Percentiles rank a stretch among this genome's conserved stretches.
phyloP scores from a whole-genome alignment of 2,113 vertebrate genomes.

The Sarotherodon lohbergeri region DNA sequence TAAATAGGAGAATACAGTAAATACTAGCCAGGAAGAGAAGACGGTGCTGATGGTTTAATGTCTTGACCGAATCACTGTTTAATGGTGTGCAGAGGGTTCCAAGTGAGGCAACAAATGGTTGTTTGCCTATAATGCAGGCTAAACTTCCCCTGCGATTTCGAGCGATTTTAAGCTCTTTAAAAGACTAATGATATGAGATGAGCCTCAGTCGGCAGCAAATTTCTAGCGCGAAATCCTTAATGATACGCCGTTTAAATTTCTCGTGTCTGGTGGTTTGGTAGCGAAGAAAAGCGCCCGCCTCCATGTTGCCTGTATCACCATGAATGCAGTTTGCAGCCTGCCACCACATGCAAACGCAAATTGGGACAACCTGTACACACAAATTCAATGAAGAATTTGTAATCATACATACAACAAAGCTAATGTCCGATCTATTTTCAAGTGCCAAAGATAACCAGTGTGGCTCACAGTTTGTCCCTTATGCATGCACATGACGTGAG shows the following conservation, averaged over 20 bases:
- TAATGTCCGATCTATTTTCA: neutral
- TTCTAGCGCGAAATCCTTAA: neutral
- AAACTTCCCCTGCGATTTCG: neutral
- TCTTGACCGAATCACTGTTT: neutral
- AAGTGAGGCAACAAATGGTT: neutral
- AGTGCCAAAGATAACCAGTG: neutral
- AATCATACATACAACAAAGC: neutral
- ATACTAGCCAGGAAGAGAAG: neutral
- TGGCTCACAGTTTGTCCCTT: neutral
- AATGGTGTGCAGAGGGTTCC: neutral
- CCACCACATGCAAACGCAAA: neutral
- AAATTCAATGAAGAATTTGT: neutral
- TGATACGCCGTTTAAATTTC: neutral
- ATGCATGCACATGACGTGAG: neutral
- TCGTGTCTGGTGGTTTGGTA: neutral
- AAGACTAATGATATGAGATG: neutral
- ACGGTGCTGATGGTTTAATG: neutral
- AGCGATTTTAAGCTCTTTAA: neutral
- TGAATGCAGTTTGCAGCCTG: neutral
- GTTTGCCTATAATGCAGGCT: neutral
- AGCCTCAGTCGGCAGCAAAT: neutral
- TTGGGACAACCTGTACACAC: neutral
- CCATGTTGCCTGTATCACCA: neutral
- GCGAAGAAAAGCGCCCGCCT: neutral
- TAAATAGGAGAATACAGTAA: neutral